These are phyloP conservation scores for Hypsopygia costalis DNA, from an alignment of 2,888 invertebrate genomes.

Conservation along the genomic window DNA sequence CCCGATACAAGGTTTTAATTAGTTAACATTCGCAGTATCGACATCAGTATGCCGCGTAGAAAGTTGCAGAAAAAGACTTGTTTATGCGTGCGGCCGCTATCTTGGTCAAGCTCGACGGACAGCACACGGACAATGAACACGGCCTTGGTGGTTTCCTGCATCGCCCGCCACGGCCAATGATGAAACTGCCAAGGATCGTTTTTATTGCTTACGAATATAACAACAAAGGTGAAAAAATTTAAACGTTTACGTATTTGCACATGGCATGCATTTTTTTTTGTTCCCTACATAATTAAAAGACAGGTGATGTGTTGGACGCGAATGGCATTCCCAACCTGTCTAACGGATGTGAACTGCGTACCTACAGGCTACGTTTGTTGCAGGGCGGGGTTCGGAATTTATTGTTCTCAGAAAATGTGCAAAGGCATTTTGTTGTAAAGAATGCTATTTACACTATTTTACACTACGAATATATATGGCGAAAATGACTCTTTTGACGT, in stretches of 20 bases:
- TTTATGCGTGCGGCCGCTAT: conserved; percentile 27
- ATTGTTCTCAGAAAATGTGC: conserved; percentile 6
- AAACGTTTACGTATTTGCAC: background rate
- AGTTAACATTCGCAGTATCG: background rate
- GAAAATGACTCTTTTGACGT: too few relatives aligned
- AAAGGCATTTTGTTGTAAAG: background rate
- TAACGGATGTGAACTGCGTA: conserved; percentile 4
- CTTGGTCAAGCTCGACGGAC: conserved; percentile 30
- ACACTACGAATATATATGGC: too few relatives aligned
- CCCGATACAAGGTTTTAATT: background rate
- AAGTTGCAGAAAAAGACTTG: conserved; percentile 31
- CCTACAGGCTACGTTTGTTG: background rate
- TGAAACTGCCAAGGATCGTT: background rate
- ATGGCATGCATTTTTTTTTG: conserved; percentile 8
- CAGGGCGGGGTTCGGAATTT: background rate
- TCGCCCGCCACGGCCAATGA: background rate
- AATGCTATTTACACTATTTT: background rate
- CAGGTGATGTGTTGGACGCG: conserved; percentile 2
- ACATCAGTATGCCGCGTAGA: conserved; percentile 20
- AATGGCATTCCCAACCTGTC: conserved; percentile 9
- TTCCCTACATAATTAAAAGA: background rate
- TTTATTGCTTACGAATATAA: background rate
- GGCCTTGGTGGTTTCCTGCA: conserved; percentile 34
- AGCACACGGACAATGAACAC: conserved; percentile 19
- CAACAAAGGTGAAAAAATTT: background rate